Evolutionary conservation across 2,797 vertebrate genomes (phyloP).

Genomic region (Epinephelus coioides): DNA sequence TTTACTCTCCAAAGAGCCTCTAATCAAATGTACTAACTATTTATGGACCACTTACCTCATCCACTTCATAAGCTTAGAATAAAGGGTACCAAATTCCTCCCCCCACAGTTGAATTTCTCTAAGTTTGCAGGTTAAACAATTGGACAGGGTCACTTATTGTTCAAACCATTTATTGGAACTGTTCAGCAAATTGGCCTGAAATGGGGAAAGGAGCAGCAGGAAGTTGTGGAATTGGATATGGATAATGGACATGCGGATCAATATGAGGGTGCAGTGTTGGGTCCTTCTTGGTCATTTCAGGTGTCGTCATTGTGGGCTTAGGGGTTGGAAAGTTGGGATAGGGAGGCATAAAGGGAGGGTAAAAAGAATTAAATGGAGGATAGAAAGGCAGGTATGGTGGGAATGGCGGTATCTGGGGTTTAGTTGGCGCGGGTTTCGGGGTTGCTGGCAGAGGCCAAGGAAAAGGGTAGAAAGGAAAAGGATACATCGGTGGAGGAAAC

Average conservation of each 20-base stretch:
- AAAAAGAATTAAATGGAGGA: not conserved
- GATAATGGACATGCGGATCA: no score
- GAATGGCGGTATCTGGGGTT: not conserved
- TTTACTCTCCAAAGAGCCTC: no score
- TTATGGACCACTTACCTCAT: no score
- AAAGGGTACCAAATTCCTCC: no score
- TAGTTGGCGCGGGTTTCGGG: not conserved
- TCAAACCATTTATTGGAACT: conserved; percentile 52
- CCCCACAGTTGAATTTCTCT: no score
- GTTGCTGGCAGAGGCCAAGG: not conserved
- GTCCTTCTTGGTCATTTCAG: not conserved
- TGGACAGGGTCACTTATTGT: not conserved
- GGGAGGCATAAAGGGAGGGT: not conserved
- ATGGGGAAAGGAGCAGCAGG: no score
- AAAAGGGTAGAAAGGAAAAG: not conserved
- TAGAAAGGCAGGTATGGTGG: not conserved
- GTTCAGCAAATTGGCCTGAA: not conserved
- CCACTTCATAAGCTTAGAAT: no score
- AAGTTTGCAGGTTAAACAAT: no score
- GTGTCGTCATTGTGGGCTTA: accelerated
- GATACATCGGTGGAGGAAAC: accelerated
- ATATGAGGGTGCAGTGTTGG: no score
- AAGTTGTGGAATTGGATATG: no score
- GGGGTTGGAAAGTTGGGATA: not conserved
- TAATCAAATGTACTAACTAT: no score